These are phyloP conservation scores for Oreonectes daqikongensis DNA, from an alignment of 2,797 vertebrate species.

Conservation along the genomic window DNA sequence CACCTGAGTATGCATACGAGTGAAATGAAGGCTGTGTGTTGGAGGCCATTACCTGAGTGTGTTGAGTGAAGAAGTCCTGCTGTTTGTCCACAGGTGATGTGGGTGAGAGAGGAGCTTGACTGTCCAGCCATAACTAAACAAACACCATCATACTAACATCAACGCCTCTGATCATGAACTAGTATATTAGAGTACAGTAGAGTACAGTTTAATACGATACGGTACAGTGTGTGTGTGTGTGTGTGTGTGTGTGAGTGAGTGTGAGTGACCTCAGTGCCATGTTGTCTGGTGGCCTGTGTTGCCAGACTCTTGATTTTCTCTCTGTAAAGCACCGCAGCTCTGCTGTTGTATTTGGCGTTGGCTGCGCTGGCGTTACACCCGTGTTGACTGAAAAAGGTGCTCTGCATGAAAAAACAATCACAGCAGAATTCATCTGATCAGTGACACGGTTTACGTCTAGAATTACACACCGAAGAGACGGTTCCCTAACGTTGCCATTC, in stretches of 20 bases:
- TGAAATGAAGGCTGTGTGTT: too few species aligned
- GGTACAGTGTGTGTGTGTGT: background rate
- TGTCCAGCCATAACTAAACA: conserved; percentile 89
- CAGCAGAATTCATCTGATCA: background rate
- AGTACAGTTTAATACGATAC: background rate
- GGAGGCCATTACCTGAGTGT: conserved; percentile 79
- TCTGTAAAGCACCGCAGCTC: conserved; percentile 86
- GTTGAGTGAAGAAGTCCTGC: conserved; percentile 91
- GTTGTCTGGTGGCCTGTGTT: conserved; percentile 83
- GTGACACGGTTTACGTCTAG: background rate
- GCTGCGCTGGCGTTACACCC: conserved; percentile 83
- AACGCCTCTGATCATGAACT: background rate
- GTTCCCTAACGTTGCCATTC: too few species aligned
- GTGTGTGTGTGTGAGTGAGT: conserved; percentile 6
- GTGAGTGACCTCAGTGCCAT: conserved; percentile 86
- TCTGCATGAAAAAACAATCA: conserved; percentile 66
- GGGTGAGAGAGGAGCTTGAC: conserved; percentile 75
- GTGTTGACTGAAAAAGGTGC: conserved; percentile 88
- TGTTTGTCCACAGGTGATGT: conserved; percentile 83
- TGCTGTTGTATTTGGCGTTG: conserved; percentile 93
- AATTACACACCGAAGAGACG: too few species aligned
- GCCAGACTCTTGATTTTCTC: conserved; percentile 88
- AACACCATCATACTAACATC: background rate
- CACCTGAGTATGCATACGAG: too few species aligned
- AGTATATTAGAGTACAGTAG: background rate